Evolutionary conservation across 2,888 invertebrate species (phyloP).

Genomic region (Phaonia tiefii): DNA sequence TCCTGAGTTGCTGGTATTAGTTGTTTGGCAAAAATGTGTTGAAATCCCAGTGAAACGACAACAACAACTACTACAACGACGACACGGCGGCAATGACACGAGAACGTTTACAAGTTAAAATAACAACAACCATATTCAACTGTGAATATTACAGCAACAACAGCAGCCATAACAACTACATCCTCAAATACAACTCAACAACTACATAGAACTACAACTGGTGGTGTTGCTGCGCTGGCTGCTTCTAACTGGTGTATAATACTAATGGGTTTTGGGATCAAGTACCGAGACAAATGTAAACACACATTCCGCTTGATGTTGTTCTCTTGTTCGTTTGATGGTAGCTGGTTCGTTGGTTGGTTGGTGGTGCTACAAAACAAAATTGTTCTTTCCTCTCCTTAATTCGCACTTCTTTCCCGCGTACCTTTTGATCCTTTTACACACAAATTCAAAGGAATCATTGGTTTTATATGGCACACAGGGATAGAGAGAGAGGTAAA

Average conservation of each 20-base stretch:
- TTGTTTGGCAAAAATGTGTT: constrained; percentile 52
- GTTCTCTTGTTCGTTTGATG: not conserved
- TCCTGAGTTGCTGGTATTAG: not conserved
- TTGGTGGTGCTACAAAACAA: constrained; percentile 25
- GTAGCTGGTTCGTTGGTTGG: not conserved
- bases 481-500: not conserved
- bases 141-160: constrained; percentile 26
- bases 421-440: too few species aligned
- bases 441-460: too few species aligned
- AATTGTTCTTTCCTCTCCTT: constrained; percentile 21
- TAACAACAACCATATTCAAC: constrained; percentile 19
- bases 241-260: constrained; percentile 54
- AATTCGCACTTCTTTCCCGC: not conserved
- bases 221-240: not conserved
- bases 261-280: constrained; percentile 64
- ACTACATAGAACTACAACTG: too few species aligned
- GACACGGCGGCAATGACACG: constrained; percentile 60
- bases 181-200: constrained; percentile 34
- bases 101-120: constrained; percentile 45
- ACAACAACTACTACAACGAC: too few species aligned
- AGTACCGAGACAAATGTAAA: constrained; percentile 62
- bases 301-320: constrained; percentile 43
- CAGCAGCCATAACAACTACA: constrained; percentile 17
- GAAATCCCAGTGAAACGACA: constrained; percentile 58
- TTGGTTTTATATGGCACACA: too few species aligned